Evolutionary conservation across 2,797 vertebrate genomes (phyloP).

Genomic region (Paramormyrops hopkinsi): DNA sequence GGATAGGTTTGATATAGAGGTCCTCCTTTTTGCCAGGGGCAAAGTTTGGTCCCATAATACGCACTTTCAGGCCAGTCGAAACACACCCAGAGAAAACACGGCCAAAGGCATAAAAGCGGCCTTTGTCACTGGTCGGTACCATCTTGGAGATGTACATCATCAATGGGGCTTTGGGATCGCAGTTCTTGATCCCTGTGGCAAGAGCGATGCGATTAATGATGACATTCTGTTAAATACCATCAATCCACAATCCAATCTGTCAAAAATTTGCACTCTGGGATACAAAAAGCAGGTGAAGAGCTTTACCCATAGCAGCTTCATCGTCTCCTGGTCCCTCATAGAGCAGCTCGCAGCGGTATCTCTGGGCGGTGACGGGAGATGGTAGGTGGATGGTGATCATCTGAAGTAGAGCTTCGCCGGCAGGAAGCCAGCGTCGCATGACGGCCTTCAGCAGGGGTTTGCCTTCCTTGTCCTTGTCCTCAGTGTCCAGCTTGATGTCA

Average conservation of each 20-base stretch:
- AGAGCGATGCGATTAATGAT: not conserved
- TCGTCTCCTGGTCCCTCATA: conserved; percentile 90
- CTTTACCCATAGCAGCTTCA: conserved; percentile 87
- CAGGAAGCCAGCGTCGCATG: conserved; percentile 92
- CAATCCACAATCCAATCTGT: not conserved
- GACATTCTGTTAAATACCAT: not conserved
- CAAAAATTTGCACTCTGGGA: not conserved
- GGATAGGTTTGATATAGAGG: conserved; percentile 88
- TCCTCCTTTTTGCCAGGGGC: conserved; percentile 92
- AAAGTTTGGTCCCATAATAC: conserved; percentile 97
- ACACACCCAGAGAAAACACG: conserved; percentile 87
- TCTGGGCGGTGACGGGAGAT: conserved; percentile 90
- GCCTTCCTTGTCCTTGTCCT: conserved; percentile 88
- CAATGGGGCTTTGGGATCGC: conserved; percentile 83
- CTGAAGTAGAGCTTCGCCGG: conserved; percentile 86
- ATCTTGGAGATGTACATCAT: conserved; percentile 99
- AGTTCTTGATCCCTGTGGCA: conserved; percentile 83
- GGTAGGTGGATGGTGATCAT: conserved; percentile 98
- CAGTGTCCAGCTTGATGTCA: conserved; percentile 82
- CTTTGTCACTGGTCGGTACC: conserved; percentile 91
- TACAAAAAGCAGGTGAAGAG: not conserved
- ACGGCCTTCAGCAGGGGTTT: conserved; percentile 91
- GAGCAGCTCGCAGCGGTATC: conserved; percentile 88
- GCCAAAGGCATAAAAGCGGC: conserved; percentile 91
- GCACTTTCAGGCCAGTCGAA: conserved; percentile 85